Base-by-base conservation (phyloP, 2,797 vertebrate genomes). In the Spea hammondii region DNA sequence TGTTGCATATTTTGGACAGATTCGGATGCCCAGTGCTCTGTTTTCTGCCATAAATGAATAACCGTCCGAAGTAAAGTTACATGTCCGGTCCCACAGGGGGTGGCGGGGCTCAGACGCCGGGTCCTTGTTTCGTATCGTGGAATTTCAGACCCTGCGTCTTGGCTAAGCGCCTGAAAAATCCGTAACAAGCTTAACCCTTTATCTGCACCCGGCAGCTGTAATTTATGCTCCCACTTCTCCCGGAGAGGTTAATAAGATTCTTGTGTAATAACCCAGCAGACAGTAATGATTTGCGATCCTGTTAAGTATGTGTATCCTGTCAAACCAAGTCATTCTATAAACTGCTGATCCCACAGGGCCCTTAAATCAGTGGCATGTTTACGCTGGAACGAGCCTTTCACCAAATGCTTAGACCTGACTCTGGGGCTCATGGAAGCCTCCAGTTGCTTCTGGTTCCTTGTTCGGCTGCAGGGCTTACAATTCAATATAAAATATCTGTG, bases 251-350 rank as follows among this genome's bases (percentile, higher is more conserved):
- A 69, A 69, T 69, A 17, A 51, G 48, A 51, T 69, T 69, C 67
- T 69, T 69, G 67, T 4, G 10, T 13, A 44, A 48, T 11, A n/a
- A 7, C 65, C 65, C 46, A 68, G 5, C 14, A n/a, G 46, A 53
- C 14, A 69, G 7, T 32, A 62, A 17, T 74, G 72, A 74, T 62
- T 64, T 74, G 60, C n/a, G 60, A 64, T 65, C 46, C 48, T 51
- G 5, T 50, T 32, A 65, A 74, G 47, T 74, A 74, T 74, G 72
- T 45, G 59, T 49, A 45, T 53, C 60, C 59, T 65, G 59, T 65
- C 59, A 74, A n/a, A n/a, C 5, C 72, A 64, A 62, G 17, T 10
- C 46, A 47, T 74, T 51, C 12, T 74, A 59, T 51, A 65, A 74
- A 74, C 48, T 50, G 11, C 59, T 51, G 50, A 74, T 74, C 72